Base-by-base conservation (phyloP, 2,797 vertebrate genomes). In the Podarcis siculus region DNA sequence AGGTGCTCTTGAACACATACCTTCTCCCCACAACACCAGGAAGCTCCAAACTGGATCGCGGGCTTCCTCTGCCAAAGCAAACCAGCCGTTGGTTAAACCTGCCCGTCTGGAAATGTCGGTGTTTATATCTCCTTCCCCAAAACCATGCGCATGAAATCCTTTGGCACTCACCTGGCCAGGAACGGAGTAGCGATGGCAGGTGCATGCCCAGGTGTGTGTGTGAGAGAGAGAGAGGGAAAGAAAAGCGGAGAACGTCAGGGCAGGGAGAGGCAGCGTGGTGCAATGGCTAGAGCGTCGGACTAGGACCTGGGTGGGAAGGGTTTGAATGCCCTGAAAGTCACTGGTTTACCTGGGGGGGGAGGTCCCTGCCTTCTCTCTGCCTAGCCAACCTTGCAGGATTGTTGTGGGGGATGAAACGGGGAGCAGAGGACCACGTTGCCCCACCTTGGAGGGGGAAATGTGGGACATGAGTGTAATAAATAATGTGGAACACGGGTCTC, bases 11-110 rank as follows among this genome's bases (percentile, higher is more conserved):
- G 27, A 2, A 5, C 12, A 8, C 55, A 77, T 45, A 39, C 25
- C 27, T 66, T 12, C 37, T 30, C 23, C 58, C 73, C 76, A 13
- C 81, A 79, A n/a, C 32, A 79, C 21, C 75, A 88, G 87, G 87
- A 84, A 84, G 42, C 30, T 25, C 15, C 23, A 55, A 82, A n/a
- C 42, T 17, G 32, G 42, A 15, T 58, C 1, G 2, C 8, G 42
- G 45, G 5, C 17, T 58, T 83, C 72, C 32, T 79, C 55, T 79
- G 81, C 75, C 82, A 9, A 55, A 71, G 23, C 42, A n/a, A 77
- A 69, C 42, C 25, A 49, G 15, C 8, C 3, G 32, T 21, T 39
- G 87, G 39, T 25, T 13, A 72, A 88, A 88, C 87, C 37, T 27
- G 87, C 66, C 49, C 2, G 5, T 84, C 87, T 61, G 49, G 87